Percentiles rank a stretch among this genome's conserved stretches.
phyloP scores from a whole-genome alignment of 2,888 invertebrate genomes.

The Ypsolopha sequella region DNA sequence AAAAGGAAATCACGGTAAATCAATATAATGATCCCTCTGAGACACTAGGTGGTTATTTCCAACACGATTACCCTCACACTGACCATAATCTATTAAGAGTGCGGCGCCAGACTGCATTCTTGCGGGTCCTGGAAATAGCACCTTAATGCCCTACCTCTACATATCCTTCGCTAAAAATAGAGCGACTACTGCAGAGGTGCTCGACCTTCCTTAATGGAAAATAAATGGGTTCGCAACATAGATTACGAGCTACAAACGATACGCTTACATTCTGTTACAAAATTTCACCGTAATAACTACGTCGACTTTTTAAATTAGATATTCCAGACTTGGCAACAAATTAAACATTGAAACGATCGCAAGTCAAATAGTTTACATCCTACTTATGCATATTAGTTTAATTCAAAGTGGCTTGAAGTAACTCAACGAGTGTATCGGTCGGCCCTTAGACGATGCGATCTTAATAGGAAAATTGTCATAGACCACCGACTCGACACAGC shows the following conservation, averaged over 20 bases:
- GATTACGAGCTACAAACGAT: background rate
- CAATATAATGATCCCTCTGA: constrained; percentile 5
- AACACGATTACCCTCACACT: constrained; percentile 15
- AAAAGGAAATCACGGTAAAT: constrained; percentile 3
- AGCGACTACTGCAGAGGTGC: constrained; percentile 21
- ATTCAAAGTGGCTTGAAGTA: constrained; percentile 41
- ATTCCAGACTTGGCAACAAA: background rate
- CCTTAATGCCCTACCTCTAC: constrained; percentile 48
- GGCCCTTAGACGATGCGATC: constrained; percentile 54
- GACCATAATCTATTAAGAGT: constrained; percentile 48
- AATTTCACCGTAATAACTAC: background rate
- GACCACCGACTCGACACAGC: constrained; percentile 33
- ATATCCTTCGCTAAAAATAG: constrained; percentile 46
- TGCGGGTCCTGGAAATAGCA: constrained; percentile 43
- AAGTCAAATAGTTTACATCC: constrained; percentile 57
- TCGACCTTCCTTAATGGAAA: constrained; percentile 37
- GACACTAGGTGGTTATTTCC: background rate
- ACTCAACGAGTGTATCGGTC: constrained; percentile 31
- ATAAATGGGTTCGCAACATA: constrained; percentile 23
- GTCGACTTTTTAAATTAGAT: too few species aligned
- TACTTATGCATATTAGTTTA: constrained; percentile 42
- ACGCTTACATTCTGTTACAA: background rate
- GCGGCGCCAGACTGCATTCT: constrained; percentile 64
- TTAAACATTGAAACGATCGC: constrained; percentile 10
- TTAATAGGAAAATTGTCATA: constrained; percentile 63